Evolutionary conservation across 2,888 invertebrate genomes (phyloP).

Genomic region (Cyaniris semiargus): DNA sequence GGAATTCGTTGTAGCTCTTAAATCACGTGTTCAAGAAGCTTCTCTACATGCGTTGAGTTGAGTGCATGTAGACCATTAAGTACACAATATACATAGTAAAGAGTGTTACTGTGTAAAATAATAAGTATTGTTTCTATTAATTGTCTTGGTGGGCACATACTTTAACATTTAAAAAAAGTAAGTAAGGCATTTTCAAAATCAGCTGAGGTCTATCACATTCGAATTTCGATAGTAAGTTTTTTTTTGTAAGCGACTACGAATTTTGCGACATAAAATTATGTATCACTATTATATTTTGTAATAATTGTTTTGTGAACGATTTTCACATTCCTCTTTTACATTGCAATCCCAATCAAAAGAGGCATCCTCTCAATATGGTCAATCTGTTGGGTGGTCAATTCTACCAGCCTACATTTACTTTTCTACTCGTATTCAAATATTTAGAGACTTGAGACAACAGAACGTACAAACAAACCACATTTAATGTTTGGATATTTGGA

Average conservation of each 20-base stretch:
- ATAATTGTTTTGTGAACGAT: no score
- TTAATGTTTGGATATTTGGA: constrained; percentile 18
- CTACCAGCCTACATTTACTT: background rate
- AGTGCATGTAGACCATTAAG: background rate
- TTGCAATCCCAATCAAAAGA: background rate
- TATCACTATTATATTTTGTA: no score
- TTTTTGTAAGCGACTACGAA: no score
- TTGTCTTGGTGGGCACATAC: no score
- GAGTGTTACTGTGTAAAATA: background rate
- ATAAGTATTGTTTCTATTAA: no score
- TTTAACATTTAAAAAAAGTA: no score
- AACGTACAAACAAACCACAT: constrained; percentile 1
- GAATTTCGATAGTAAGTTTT: no score
- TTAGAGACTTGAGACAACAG: constrained; percentile 4
- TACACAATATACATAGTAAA: no score
- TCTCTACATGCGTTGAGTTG: background rate
- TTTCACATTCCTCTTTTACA: no score
- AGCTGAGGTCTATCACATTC: no score
- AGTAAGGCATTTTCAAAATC: no score
- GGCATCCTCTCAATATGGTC: background rate
- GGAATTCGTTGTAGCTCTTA: constrained; percentile 2
- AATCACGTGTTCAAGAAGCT: background rate
- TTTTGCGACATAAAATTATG: no score
- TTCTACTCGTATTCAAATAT: constrained; percentile 3
- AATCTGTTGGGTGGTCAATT: background rate